Evolutionary conservation across 2,113 vertebrate species (phyloP), one percentile per base, ranked within the genome.

Genomic region (Callospermophilus lateralis): DNA sequence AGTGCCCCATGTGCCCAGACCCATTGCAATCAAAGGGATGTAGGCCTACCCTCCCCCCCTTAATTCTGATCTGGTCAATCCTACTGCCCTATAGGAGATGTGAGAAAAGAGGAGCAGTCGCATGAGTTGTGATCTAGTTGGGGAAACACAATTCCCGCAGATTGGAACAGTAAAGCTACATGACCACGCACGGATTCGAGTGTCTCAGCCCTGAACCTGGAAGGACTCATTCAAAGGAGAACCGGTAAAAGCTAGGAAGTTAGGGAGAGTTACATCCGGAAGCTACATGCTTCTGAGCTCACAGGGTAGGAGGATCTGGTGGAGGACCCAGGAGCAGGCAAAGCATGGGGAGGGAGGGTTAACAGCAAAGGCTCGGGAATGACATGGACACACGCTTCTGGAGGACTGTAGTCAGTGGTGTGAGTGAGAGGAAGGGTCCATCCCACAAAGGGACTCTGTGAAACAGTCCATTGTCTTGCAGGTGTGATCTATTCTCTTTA

Each of bases 351-450:
- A 39, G 8, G 20, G 11, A 61, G 17, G 26, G 61, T 37, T 34
- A 65, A 12, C 8, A 76, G 15, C 37, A 39, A 67, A 81, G 51
- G 22, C 34, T 79, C 28, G 7, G 73, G 32, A 8, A 42, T 74
- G 81, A 74, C 30, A 48, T 3, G 24, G 67, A 20, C 37, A 77
- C 0, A 0, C 0, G 0, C n/a, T 55, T 16, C 8, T 61, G 19
- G 37, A 16, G 53, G 22, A 45, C 67, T 30, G 20, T 22, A 30
- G 55, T 73, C 78, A 68, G 48, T 58, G 61, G 34, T 79, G 45
- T 37, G 17, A 81, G 39, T 4, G 22, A 42, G n/a, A 58, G 1
- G 24, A 61, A 53, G 3, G 32, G 28, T 74, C 45, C 84, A 26
- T 58, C 26, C 63, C 73, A 89, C 68, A 42, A 10, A 94, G 16